Evolutionary conservation across 2,113 vertebrate species (phyloP).

Genomic region (Chaetodon trifascialis): DNA sequence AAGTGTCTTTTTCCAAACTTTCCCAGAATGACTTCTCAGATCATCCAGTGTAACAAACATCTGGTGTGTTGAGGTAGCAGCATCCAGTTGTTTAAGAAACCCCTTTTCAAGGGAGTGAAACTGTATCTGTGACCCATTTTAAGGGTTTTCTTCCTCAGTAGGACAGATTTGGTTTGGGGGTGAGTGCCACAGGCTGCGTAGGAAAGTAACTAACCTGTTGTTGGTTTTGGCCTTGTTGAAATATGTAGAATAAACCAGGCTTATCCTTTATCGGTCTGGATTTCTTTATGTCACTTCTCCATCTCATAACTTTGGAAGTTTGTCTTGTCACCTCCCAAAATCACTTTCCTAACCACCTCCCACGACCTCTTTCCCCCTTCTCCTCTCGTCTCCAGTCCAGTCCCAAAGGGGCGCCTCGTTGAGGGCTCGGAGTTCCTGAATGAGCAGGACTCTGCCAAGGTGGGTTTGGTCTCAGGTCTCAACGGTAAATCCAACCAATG

Average conservation of each 20-base stretch:
- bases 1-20: no score
- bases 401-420: slow-evolving; percentile 75
- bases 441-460: slow-evolving; percentile 81
- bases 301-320: background rate
- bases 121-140: background rate
- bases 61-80: no score
- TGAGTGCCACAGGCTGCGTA: no score
- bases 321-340: background rate
- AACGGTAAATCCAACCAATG: slow-evolving; percentile 86
- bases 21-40: no score
- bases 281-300: background rate
- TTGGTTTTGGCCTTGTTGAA: background rate
- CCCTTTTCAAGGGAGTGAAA: no score
- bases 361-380: background rate
- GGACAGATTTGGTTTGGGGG: no score
- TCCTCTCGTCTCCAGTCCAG: slow-evolving; percentile 70
- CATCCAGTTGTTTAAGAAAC: background rate
- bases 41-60: no score
- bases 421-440: slow-evolving; percentile 78
- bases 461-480: slow-evolving; percentile 75
- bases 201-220: background rate
- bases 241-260: background rate
- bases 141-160: no score
- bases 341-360: background rate
- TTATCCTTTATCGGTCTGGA: background rate